These are phyloP conservation scores for Hofmannophila pseudospretella DNA, from an alignment of 2,888 invertebrate species.

Conservation along the genomic window DNA sequence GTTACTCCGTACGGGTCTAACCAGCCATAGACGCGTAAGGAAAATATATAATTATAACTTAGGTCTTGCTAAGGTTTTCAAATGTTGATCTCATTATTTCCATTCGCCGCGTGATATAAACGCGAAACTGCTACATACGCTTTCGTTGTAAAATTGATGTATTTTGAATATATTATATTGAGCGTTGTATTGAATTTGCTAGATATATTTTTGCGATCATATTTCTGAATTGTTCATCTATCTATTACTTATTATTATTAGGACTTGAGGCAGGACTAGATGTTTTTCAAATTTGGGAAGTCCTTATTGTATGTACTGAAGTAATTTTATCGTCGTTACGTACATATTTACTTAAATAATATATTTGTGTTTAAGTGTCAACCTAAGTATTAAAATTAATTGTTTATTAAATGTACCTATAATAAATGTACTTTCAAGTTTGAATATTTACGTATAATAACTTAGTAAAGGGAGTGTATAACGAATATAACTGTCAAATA, in stretches of 20 bases:
- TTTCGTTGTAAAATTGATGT: constrained; percentile 71
- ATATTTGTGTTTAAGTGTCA: constrained; percentile 52
- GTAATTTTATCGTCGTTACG: constrained; percentile 66
- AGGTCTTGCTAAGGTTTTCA: constrained; percentile 27
- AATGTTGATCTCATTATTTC: constrained; percentile 35
- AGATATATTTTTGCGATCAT: constrained; percentile 52
- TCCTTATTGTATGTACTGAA: constrained; percentile 40
- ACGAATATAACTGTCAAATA: no score
- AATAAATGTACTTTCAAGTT: constrained; percentile 40
- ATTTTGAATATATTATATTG: constrained; percentile 54
- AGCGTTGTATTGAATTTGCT: constrained; percentile 52
- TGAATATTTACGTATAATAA: constrained; percentile 10
- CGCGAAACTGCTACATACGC: constrained; percentile 42
- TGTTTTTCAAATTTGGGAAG: constrained; percentile 32
- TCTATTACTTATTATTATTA: constrained; percentile 22
- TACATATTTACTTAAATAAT: constrained; percentile 50
- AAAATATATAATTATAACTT: no score
- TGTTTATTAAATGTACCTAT: constrained; percentile 30
- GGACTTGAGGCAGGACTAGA: constrained; percentile 42
- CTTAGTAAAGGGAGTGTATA: no score
- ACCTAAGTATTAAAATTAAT: constrained; percentile 45
- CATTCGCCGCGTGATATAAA: constrained; percentile 34
- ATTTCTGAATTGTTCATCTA: constrained; percentile 41
- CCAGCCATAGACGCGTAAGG: constrained; percentile 69
- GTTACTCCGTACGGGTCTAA: constrained; percentile 60